Evolutionary conservation across 2,113 vertebrate genomes (phyloP).

Genomic region (Myotis lucifugus): DNA sequence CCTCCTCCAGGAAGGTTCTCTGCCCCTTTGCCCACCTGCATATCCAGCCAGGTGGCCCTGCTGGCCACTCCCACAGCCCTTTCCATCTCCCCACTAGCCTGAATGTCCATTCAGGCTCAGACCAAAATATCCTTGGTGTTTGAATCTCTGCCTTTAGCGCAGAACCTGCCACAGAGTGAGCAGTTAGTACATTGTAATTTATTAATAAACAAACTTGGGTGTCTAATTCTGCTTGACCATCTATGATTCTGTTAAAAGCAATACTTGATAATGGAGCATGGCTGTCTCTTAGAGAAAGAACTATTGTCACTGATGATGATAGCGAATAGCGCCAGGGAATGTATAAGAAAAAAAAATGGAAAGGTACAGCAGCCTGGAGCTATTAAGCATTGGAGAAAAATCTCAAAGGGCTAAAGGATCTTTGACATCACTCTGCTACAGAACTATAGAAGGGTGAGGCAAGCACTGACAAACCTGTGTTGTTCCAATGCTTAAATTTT

Average conservation of each 20-base stretch:
- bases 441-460: background rate
- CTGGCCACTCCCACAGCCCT: background rate
- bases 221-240: background rate
- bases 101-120: background rate
- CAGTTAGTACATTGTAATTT: too few relatives aligned
- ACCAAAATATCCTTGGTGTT: background rate
- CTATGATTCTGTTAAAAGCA: background rate
- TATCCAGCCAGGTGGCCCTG: background rate
- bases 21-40: background rate
- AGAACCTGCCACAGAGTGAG: background rate
- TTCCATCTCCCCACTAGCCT: too few relatives aligned
- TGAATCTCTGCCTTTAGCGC: background rate
- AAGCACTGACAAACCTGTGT: background rate
- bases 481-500: background rate
- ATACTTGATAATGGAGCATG: background rate
- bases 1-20: background rate
- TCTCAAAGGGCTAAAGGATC: background rate
- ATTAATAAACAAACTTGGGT: background rate
- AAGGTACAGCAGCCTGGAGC: background rate
- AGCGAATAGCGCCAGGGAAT: background rate
- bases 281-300: background rate
- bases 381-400: background rate
- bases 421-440: background rate
- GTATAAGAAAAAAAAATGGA: background rate
- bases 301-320: background rate